A percentile compares a stretch with the other conserved stretches of the same genome.
Conservation (phyloP, 2,113 vertebrate species). For the Sinocyclocheilus rhinocerous region DNA sequence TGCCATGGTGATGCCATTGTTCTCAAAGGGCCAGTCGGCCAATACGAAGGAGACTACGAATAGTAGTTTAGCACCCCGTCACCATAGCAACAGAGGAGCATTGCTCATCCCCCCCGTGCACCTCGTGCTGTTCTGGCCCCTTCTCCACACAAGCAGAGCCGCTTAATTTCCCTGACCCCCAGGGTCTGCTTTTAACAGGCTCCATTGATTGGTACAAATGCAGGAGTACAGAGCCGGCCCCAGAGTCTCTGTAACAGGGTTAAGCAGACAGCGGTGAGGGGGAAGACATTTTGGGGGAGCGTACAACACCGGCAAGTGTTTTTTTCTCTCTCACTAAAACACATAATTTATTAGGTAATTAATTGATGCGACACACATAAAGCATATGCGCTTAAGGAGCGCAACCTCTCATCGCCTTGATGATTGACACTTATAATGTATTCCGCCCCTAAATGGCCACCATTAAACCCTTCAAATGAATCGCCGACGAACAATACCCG, state of each 20-base stretch:
- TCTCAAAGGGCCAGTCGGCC: conserved; percentile 51
- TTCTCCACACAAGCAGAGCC: conserved; percentile 69
- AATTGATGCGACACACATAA: conserved; percentile 62
- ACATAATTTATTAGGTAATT: conserved; percentile 77
- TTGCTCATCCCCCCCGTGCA: conserved; percentile 52
- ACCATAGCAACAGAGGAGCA: conserved; percentile 53
- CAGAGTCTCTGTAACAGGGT: conserved; percentile 71
- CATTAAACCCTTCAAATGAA: conserved; percentile 67
- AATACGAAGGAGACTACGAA: conserved; percentile 42
- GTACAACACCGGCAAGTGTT: conserved; percentile 62
- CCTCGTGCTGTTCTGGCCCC: conserved; percentile 57
- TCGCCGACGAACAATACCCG: conserved; percentile 62
- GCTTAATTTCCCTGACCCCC: conserved; percentile 77
- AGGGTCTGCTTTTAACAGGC: conserved; percentile 74
- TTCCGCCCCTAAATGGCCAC: conserved; percentile 64
- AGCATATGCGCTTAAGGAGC: conserved; percentile 56
- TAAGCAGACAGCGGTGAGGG: conserved; percentile 70
- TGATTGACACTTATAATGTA: conserved; percentile 68
- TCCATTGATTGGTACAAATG: conserved; percentile 81
- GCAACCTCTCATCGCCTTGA: conserved; percentile 63
- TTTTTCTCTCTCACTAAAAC: conserved; percentile 59
- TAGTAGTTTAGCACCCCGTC: conserved; percentile 50
- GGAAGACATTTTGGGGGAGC: conserved; percentile 57
- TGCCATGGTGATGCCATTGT: conserved; percentile 48
- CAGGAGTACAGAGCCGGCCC: conserved; percentile 62